Base-by-base conservation (phyloP, 2,888 invertebrate genomes). In the Heliconius aoede region DNA sequence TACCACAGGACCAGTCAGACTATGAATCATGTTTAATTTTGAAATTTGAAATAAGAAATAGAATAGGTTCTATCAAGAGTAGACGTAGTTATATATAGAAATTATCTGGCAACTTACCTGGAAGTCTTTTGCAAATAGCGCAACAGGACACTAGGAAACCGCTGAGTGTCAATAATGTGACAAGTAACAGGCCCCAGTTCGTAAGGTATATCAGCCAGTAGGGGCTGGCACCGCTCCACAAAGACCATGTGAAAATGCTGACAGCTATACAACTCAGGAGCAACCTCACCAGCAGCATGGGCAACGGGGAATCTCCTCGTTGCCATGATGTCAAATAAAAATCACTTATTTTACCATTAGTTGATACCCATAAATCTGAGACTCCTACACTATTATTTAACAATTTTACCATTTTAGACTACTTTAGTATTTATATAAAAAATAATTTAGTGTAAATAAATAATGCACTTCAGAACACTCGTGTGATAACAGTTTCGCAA, bases 261-360 rank as follows among this genome's bases (percentile, higher is more conserved):
- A 89, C 65, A 8, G 91, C 86, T 36, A 85, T 72, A 24, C 78
- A 79, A 2, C 88, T 82, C 80, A 92, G 81, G 51, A 90, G 2
- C 79, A 90, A 62, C 72, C 94, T 85, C 65, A 91, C 74, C 78
- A 89, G 80, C 84, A 94, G 83, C 86, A 94, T 80, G 2, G 92
- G 91, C 32, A 91, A 77, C 13, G 91, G 84, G 0, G 92, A 90
- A 24, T 93, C 93, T 62, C 93, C 92, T 24, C 86, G 87, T 84
- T 94, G 93, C 92, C 93, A 94, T 90, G 93, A 89, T 81, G 91
- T 90, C 67, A 90, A 84, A 80, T 90, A 90, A 82, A 94, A 94
- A 82, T 94, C 92, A 81, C 90, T 92, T 62, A 89, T 73, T 81
- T 83, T 89, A 32, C 91, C 92, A 80, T 91, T 86, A 18, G 87